Evolutionary conservation across 2,797 vertebrate genomes (phyloP).

Genomic region (Microctenopoma stevenorrisi): DNA sequence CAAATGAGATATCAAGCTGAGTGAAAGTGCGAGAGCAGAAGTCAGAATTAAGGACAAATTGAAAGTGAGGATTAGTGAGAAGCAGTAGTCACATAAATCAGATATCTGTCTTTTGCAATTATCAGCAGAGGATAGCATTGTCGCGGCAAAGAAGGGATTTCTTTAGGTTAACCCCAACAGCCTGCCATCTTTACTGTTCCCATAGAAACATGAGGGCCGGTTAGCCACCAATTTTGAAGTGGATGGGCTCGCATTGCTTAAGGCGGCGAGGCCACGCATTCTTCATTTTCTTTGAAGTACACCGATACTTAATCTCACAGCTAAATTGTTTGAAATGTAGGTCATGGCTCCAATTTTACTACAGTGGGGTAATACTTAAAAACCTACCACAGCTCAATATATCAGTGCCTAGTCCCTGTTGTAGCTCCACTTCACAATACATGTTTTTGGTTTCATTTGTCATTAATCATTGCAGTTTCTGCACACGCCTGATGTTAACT

Average conservation of each 20-base stretch:
- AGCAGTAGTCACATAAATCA: conserved; percentile 30
- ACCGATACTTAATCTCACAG: conserved; percentile 70
- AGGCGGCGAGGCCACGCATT: conserved; percentile 49
- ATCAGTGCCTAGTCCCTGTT: conserved; percentile 32
- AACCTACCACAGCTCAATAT: conserved; percentile 35
- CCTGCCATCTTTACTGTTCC: conserved; percentile 35
- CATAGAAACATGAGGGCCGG: conserved; percentile 45
- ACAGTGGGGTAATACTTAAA: conserved; percentile 44
- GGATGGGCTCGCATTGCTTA: conserved; percentile 33
- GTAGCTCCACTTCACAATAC: conserved; percentile 38
- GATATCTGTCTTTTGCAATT: conserved; percentile 22
- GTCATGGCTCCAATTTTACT: conserved; percentile 72
- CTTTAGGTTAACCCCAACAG: conserved; percentile 35
- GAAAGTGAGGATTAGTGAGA: conserved; percentile 35
- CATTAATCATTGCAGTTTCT: conserved; percentile 47
- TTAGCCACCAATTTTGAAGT: conserved; percentile 52
- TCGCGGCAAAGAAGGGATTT: conserved; percentile 7
- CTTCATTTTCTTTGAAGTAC: conserved; percentile 74
- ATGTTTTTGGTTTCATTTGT: conserved; percentile 38
- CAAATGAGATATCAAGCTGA: conserved; percentile 19
- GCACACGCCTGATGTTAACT: conserved; percentile 35
- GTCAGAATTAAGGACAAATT: conserved; percentile 30
- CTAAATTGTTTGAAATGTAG: conserved; percentile 76
- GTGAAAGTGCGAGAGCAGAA: conserved; percentile 2
- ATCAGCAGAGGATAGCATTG: conserved; percentile 8